phyloP scores from a whole-genome alignment of 2,797 vertebrate species.

The Hoplostethus atlanticus region DNA sequence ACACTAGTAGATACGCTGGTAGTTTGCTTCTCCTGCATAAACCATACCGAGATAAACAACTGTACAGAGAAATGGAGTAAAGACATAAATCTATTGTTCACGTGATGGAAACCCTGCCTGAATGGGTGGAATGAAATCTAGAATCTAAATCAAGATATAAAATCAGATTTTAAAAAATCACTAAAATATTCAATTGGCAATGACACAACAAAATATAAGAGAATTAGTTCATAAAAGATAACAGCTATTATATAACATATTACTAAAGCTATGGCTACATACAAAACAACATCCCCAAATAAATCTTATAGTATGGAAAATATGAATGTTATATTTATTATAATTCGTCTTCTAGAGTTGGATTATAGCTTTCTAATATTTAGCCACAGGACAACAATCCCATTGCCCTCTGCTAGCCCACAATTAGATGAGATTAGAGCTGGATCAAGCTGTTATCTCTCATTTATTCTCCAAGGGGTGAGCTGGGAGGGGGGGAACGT shows the following conservation, averaged over 20 bases:
- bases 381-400: slow-evolving; percentile 59
- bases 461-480: slow-evolving; percentile 51
- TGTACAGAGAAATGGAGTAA: slow-evolving; percentile 58
- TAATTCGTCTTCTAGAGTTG: slow-evolving; percentile 28
- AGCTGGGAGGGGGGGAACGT: slow-evolving; percentile 21
- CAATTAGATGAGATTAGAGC: slow-evolving; percentile 65
- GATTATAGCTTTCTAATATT: slow-evolving; percentile 50
- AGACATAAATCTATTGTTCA: slow-evolving; percentile 61
- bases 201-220: slow-evolving; percentile 32
- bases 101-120: slow-evolving; percentile 41
- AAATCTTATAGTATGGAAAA: slow-evolving; percentile 14
- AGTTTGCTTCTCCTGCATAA: slow-evolving; percentile 69
- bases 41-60: slow-evolving; percentile 68
- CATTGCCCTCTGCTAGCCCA: slow-evolving; percentile 57
- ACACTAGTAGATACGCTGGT: slow-evolving; percentile 46
- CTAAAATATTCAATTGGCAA: slow-evolving; percentile 27
- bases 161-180: slow-evolving; percentile 54
- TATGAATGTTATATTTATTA: slow-evolving; percentile 32
- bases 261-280: slow-evolving; percentile 1
- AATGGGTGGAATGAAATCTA: slow-evolving; percentile 48
- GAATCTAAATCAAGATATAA: slow-evolving; percentile 45
- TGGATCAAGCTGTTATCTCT: slow-evolving; percentile 59
- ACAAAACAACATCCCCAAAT: slow-evolving; percentile 4
- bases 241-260: background rate
- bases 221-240: slow-evolving; percentile 35